These are phyloP conservation scores for Bryconaethiops microstoma DNA, from an alignment of 2,797 vertebrate genomes.

Conservation along the genomic window DNA sequence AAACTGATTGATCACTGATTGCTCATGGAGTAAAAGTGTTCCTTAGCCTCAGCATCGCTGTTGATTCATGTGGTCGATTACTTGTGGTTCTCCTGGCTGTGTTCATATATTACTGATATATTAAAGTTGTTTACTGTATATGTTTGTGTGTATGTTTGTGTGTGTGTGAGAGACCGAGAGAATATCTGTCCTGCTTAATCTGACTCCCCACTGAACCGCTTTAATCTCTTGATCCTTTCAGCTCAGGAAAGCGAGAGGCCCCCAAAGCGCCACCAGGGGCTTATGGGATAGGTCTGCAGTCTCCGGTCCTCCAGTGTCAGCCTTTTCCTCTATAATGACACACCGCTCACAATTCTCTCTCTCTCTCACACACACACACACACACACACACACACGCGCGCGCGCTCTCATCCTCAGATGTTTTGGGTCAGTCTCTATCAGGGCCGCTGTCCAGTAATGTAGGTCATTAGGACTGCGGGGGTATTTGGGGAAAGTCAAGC, in stretches of 20 bases:
- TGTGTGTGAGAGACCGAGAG: slow-evolving; percentile 26
- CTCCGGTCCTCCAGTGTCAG: slow-evolving; percentile 46
- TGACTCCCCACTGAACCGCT: slow-evolving; percentile 60
- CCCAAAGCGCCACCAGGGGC: slow-evolving; percentile 52
- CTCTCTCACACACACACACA: slow-evolving; percentile 1
- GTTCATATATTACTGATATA: no score
- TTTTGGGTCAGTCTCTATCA: slow-evolving; percentile 38
- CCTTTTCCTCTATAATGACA: slow-evolving; percentile 34
- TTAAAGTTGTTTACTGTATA: background rate
- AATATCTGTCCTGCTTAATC: slow-evolving; percentile 72
- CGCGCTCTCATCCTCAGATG: background rate
- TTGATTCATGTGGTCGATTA: background rate
- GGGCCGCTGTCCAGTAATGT: slow-evolving; percentile 67
- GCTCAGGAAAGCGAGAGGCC: slow-evolving; percentile 69
- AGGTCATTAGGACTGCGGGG: slow-evolving; percentile 78
- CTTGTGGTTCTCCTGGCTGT: background rate
- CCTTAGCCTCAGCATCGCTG: no score
- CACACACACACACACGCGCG: slow-evolving; percentile 2
- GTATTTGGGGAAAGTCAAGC: slow-evolving; percentile 73
- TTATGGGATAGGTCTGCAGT: slow-evolving; percentile 50
- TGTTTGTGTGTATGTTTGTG: background rate
- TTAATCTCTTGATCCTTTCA: slow-evolving; percentile 76
- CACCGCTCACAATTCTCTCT: slow-evolving; percentile 20
- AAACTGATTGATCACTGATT: no score
- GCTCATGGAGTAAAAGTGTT: no score